Evolutionary conservation across 2,888 invertebrate species (phyloP).

Genomic region (Coelinius sp.): DNA sequence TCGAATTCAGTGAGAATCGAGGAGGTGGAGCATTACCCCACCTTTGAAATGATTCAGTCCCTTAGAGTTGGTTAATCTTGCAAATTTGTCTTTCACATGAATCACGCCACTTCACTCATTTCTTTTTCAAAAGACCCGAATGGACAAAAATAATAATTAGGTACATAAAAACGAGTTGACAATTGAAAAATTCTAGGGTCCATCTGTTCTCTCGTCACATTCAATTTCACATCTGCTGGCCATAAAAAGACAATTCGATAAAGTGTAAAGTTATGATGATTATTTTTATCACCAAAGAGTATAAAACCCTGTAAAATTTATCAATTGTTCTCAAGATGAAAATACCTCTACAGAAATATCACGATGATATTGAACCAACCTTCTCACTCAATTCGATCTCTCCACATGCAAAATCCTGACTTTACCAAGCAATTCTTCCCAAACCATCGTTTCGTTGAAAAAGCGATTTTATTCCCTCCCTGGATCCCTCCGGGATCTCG

Average conservation of each 20-base stretch:
- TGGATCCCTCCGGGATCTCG: conserved; percentile 1
- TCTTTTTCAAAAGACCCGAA: background rate
- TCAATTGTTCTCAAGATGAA: conserved; percentile 2
- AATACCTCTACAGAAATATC: background rate
- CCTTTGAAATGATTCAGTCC: conserved; percentile 33
- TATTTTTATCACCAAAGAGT: background rate
- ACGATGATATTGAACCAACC: background rate
- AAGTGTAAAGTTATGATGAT: conserved; percentile 12
- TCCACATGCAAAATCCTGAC: background rate
- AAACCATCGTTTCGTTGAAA: background rate
- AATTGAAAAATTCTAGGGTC: background rate
- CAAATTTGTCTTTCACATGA: conserved; percentile 37
- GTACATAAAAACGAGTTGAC: background rate
- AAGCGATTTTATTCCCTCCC: conserved; percentile 6
- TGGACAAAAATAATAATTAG: background rate
- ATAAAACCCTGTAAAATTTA: background rate
- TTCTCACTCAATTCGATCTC: background rate
- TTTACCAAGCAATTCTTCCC: conserved; percentile 2
- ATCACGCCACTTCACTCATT: background rate
- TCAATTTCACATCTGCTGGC: background rate
- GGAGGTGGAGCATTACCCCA: conserved; percentile 35
- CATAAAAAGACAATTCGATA: background rate
- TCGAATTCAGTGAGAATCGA: conserved; percentile 32
- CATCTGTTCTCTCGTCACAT: background rate
- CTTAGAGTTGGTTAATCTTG: conserved; percentile 41